These are phyloP conservation scores for Antheraea mylitta DNA, from an alignment of 1,140 invertebrate genomes.

Conservation along the genomic window DNA sequence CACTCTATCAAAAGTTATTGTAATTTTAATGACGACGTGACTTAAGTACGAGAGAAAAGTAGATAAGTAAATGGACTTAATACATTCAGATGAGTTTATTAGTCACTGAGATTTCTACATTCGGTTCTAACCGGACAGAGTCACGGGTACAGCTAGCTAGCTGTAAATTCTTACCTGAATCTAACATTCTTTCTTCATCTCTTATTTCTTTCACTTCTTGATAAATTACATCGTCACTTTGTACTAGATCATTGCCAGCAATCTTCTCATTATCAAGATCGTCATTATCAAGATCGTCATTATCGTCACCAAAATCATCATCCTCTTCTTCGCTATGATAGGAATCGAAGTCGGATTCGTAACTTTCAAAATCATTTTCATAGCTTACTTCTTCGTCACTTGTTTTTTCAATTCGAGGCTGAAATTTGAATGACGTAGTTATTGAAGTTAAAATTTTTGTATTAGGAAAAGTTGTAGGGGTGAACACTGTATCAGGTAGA, in stretches of 20 bases:
- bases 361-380: slow-evolving; percentile 81
- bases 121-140: no score
- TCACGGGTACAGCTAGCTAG: no score
- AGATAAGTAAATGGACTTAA: no score
- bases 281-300: slow-evolving; percentile 13
- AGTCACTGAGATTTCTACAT: no score
- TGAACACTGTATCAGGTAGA: no score
- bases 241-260: neutral
- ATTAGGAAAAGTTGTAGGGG: no score
- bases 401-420: slow-evolving; percentile 34
- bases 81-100: no score
- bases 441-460: no score
- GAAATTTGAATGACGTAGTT: neutral
- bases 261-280: slow-evolving; percentile 2
- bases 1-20: no score
- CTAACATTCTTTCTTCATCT: slow-evolving; percentile 81
- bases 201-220: slow-evolving; percentile 17
- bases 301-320: slow-evolving; percentile 16
- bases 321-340: slow-evolving; percentile 47
- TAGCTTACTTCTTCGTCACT: slow-evolving; percentile 70
- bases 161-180: slow-evolving; percentile 80
- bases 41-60: no score
- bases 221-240: neutral
- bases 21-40: no score
- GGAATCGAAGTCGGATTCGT: slow-evolving; percentile 81